A percentile compares a stretch with the other conserved stretches of the same genome.
phyloP scores from a whole-genome alignment of 2,113 vertebrate species.

The Halcyon senegalensis region DNA sequence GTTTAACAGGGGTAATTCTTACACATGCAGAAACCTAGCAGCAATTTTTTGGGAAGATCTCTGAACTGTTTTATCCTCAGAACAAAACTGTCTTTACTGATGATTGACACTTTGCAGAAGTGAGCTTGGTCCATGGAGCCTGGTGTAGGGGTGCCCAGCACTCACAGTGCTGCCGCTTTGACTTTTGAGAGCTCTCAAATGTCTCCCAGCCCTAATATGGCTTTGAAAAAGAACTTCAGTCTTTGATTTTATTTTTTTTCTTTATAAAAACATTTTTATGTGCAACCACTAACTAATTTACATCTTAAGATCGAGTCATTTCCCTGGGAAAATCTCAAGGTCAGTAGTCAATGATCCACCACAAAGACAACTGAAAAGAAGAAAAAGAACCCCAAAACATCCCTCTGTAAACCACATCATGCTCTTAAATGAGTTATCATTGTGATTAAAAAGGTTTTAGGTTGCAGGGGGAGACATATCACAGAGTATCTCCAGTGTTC shows the following conservation, averaged over 20 bases:
- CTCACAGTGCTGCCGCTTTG: rapidly evolving
- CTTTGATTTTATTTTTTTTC: background rate
- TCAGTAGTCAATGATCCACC: background rate
- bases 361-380: background rate
- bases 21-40: background rate
- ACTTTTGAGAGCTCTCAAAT: background rate
- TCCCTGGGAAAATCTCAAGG: background rate
- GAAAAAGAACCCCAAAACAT: background rate
- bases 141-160: background rate
- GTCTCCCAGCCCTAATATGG: background rate
- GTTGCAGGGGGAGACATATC: background rate
- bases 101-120: background rate
- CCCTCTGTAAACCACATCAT: background rate
- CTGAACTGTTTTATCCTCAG: background rate
- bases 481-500: background rate
- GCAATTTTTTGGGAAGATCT: background rate
- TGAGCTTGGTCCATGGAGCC: background rate
- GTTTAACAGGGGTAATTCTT: background rate
- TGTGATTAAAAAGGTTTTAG: background rate
- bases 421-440: background rate
- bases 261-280: background rate
- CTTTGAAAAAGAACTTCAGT: background rate
- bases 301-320: background rate
- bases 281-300: background rate
- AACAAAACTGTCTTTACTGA: background rate